Evolutionary conservation across 2,113 vertebrate genomes (phyloP).

Genomic region (Callithrix jacchus): DNA sequence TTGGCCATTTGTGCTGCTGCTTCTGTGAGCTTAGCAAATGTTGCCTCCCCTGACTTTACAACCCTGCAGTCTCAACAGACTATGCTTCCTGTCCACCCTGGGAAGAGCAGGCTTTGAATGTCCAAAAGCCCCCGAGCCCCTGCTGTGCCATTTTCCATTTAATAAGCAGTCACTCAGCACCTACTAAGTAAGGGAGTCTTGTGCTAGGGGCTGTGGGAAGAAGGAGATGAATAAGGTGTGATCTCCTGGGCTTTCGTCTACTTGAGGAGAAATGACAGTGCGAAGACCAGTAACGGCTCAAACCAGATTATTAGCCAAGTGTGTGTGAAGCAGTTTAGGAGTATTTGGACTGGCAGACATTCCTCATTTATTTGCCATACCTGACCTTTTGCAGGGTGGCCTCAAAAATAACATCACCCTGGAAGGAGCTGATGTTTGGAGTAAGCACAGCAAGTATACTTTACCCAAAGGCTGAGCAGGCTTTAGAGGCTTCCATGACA

Average conservation of each 20-base stretch:
- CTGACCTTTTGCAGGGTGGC: neutral
- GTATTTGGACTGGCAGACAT: neutral
- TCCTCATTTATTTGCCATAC: neutral
- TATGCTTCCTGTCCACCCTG: slow-evolving; percentile 2
- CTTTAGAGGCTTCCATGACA: neutral
- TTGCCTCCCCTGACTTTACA: slow-evolving; percentile 53
- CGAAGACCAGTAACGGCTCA: neutral
- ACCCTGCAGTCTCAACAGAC: neutral
- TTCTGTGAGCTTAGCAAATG: slow-evolving; percentile 56
- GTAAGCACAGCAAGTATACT: neutral
- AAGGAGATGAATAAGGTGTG: slow-evolving; percentile 3
- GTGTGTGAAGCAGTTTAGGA: neutral
- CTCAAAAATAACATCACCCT: neutral
- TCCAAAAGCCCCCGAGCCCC: neutral
- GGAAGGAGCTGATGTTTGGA: neutral
- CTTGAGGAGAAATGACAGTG: neutral
- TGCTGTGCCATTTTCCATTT: neutral
- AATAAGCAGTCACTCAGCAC: neutral
- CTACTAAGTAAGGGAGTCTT: neutral
- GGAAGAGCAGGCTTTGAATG: neutral
- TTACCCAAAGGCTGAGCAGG: neutral
- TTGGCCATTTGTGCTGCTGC: slow-evolving; percentile 56
- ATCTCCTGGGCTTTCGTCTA: neutral
- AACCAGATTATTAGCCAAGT: neutral
- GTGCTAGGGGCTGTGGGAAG: neutral